Evolutionary conservation across 2,797 vertebrate genomes (phyloP).

Genomic region (Masticophis lateralis): DNA sequence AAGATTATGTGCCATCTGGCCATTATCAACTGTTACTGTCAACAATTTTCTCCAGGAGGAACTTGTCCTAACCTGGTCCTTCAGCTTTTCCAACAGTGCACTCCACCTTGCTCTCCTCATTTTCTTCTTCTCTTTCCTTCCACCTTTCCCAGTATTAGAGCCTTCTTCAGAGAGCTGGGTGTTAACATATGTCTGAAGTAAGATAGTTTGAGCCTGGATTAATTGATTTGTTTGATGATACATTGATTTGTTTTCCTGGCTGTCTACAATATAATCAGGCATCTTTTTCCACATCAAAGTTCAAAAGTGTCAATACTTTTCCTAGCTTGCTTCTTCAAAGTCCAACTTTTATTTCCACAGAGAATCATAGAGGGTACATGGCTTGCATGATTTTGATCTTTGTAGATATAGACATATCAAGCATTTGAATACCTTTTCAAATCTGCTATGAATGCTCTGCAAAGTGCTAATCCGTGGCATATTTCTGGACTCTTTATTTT

Average conservation of each 20-base stretch:
- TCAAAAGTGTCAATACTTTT: background rate
- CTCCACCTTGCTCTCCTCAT: background rate
- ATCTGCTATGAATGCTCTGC: background rate
- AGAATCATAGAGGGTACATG: background rate
- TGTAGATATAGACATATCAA: background rate
- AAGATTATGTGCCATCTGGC: background rate
- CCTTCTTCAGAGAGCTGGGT: background rate
- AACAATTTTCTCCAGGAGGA: background rate
- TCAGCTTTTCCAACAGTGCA: background rate
- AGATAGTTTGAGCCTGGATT: background rate
- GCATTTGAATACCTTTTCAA: background rate
- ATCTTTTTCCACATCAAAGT: background rate
- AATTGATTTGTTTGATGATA: background rate
- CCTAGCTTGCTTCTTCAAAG: background rate
- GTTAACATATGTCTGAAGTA: background rate
- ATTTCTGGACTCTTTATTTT: background rate
- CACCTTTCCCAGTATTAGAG: background rate
- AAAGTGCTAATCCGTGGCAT: background rate
- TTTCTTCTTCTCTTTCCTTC: background rate
- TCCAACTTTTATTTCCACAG: background rate
- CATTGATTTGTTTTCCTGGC: background rate
- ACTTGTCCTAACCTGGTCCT: background rate
- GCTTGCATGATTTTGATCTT: background rate
- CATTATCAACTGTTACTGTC: background rate
- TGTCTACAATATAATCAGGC: background rate